Percentiles rank a stretch among this genome's conserved stretches.
phyloP scores from a whole-genome alignment of 1,140 invertebrate genomes.

The Drosophila sechellia region DNA sequence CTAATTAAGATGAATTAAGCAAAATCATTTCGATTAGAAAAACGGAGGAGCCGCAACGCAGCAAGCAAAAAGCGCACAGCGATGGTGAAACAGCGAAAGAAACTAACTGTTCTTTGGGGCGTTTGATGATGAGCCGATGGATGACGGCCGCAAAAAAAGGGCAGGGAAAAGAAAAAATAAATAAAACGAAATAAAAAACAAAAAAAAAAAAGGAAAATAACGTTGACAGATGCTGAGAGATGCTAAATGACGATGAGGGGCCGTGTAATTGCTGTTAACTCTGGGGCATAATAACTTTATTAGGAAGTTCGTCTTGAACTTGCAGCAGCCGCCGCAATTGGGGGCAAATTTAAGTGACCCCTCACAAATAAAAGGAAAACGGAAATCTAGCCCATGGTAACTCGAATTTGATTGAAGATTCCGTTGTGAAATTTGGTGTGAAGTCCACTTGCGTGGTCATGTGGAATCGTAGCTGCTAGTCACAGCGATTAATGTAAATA shows the following conservation, averaged over 20 bases:
- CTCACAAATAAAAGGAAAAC: background rate
- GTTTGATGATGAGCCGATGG: constrained; percentile 76
- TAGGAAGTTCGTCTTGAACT: constrained; percentile 21
- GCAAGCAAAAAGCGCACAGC: constrained; percentile 13
- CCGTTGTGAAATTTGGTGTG: background rate
- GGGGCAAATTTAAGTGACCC: constrained; percentile 29
- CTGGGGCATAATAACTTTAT: constrained; percentile 46
- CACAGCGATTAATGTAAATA: too few species aligned
- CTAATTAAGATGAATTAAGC: constrained; percentile 84
- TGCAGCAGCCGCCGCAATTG: constrained; percentile 15
- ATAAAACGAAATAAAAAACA: constrained; percentile 7
- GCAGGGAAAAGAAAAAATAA: constrained; percentile 6
- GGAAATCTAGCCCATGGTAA: background rate
- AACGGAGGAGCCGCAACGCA: constrained; percentile 16
- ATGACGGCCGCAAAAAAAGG: constrained; percentile 21
- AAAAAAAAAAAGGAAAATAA: constrained; percentile 2
- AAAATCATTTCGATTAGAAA: constrained; percentile 83
- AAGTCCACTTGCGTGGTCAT: background rate
- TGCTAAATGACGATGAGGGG: constrained; percentile 7
- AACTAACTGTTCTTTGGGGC: constrained; percentile 64
- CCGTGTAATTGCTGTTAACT: constrained; percentile 46
- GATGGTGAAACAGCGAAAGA: constrained; percentile 25
- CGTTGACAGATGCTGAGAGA: constrained; percentile 30
- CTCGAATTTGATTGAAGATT: background rate
- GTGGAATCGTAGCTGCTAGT: background rate